phyloP scores from a whole-genome alignment of 1,140 invertebrate genomes.

The Caligus rogercresseyi region DNA sequence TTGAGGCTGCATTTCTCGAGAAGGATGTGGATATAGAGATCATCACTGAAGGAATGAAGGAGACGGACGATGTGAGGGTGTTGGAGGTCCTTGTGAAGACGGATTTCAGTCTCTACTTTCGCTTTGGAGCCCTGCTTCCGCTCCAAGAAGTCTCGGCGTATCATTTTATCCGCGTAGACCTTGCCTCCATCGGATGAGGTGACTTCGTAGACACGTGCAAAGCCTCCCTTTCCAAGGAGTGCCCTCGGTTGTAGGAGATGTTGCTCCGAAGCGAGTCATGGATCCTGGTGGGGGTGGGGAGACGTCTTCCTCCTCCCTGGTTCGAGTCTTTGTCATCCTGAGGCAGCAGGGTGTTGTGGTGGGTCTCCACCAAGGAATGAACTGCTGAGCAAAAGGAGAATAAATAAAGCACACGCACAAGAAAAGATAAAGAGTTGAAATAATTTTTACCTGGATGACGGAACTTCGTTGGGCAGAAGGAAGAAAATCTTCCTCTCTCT shows the following conservation, averaged over 20 bases:
- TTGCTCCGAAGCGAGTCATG: background rate
- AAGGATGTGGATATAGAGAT: slow-evolving; percentile 44
- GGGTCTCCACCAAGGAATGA: too few species aligned
- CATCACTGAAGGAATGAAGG: slow-evolving; percentile 41
- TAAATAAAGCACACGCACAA: too few species aligned
- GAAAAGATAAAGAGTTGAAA: too few species aligned
- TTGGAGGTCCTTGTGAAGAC: slow-evolving; percentile 43
- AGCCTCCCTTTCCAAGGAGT: slow-evolving; percentile 14
- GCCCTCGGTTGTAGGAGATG: background rate
- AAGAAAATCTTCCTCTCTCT: too few species aligned
- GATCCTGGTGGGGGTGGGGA: background rate
- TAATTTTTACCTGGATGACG: too few species aligned
- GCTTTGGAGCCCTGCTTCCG: background rate
- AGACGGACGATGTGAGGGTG: slow-evolving; percentile 40
- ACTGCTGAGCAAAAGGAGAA: too few species aligned
- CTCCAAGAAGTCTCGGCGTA: background rate
- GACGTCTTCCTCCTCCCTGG: background rate
- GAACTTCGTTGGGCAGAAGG: too few species aligned
- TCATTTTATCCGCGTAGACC: slow-evolving; percentile 13
- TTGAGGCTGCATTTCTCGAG: slow-evolving; percentile 42
- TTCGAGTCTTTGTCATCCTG: background rate
- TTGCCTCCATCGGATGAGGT: background rate
- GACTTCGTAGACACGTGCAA: slow-evolving; percentile 13
- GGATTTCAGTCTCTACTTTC: slow-evolving; percentile 35
- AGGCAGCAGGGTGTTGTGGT: too few species aligned